These are phyloP conservation scores for Platynereis dumerilii DNA, from an alignment of 2,888 invertebrate genomes.

Conservation along the genomic window DNA sequence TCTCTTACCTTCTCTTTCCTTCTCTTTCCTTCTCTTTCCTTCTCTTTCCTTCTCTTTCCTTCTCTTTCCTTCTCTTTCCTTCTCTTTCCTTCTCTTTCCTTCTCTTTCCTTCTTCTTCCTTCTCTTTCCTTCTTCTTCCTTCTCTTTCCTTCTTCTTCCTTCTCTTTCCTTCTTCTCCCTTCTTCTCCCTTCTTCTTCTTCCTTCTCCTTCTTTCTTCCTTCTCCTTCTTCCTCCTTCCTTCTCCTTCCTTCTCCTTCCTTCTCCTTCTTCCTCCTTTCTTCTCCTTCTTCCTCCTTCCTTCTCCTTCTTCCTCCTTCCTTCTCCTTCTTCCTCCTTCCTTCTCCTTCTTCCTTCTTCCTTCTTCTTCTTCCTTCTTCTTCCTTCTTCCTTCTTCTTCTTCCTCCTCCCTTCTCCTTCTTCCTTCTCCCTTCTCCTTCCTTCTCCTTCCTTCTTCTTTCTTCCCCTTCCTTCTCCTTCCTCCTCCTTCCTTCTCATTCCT, in stretches of 20 bases:
- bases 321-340: background rate
- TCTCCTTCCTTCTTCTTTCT: background rate
- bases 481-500: no score
- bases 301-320: no score
- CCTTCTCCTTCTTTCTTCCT: no score
- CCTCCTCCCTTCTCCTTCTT: slow-evolving; percentile 1
- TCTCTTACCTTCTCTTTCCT: no score
- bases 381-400: background rate
- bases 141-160: background rate
- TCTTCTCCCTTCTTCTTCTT: slow-evolving; percentile 4
- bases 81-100: background rate
- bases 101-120: background rate
- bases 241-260: background rate
- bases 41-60: background rate
- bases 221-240: no score
- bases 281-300: background rate
- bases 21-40: background rate
- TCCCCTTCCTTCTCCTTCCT: background rate
- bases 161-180: background rate
- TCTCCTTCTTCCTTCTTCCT: no score
- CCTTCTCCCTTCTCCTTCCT: background rate
- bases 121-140: slow-evolving; percentile 3
- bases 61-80: background rate
- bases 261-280: no score
- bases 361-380: background rate